Evolutionary conservation across 2,888 invertebrate genomes (phyloP).

Genomic region (Syrista parreyssii): DNA sequence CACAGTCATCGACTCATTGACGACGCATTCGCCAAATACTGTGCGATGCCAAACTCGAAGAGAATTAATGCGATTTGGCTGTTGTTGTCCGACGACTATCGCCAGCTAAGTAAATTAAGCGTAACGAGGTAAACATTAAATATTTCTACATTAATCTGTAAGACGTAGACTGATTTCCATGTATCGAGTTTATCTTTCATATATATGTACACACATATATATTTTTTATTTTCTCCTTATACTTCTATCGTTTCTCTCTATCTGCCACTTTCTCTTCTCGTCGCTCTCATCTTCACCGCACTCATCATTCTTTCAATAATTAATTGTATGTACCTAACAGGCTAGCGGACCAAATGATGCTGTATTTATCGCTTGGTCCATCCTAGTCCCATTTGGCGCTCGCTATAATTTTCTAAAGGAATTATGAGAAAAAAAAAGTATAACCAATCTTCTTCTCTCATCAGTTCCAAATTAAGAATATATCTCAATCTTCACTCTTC

Average conservation of each 20-base stretch:
- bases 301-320: not conserved
- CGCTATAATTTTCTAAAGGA: not conserved
- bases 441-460: not conserved
- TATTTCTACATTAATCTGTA: conserved; percentile 23
- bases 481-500: not conserved
- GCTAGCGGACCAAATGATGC: not conserved
- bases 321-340: not conserved
- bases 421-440: not conserved
- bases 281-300: not conserved
- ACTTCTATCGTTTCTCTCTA: conserved; percentile 3
- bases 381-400: not conserved
- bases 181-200: conserved; percentile 13
- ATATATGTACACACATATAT: conserved; percentile 7
- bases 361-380: not conserved
- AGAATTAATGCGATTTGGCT: conserved; percentile 44
- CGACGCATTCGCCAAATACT: conserved; percentile 6
- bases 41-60: conserved; percentile 35
- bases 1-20: not conserved
- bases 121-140: conserved; percentile 45
- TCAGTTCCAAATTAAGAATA: not conserved
- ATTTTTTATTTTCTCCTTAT: conserved; percentile 4
- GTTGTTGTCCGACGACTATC: conserved; percentile 36
- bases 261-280: not conserved
- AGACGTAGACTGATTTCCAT: not conserved
- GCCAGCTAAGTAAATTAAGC: conserved; percentile 50